Conservation (phyloP, 2,113 vertebrate genomes). For the Dipodomys stephensi region DNA sequence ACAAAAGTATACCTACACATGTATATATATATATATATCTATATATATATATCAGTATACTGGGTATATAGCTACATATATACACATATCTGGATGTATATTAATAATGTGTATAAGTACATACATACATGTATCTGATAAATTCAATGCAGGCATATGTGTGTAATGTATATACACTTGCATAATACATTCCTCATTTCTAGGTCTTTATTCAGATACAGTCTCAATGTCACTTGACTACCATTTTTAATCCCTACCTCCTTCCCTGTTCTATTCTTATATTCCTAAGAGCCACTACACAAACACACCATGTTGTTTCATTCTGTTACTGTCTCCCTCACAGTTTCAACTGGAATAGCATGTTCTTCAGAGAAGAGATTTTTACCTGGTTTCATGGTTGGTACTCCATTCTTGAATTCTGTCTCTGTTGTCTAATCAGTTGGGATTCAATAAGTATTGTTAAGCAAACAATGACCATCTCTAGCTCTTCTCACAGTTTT, state of each 20-base stretch:
- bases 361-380: background rate
- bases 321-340: background rate
- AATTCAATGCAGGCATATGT: background rate
- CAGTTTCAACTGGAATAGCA: background rate
- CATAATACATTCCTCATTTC: background rate
- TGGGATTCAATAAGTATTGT: background rate
- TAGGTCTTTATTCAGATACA: background rate
- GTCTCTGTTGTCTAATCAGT: background rate
- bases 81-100: too few species aligned
- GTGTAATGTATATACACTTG: too few species aligned
- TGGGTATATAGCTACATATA: too few species aligned
- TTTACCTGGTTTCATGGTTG: background rate
- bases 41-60: too few species aligned
- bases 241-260: background rate
- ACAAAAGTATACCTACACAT: too few species aligned
- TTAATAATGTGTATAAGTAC: too few species aligned
- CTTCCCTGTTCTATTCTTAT: background rate
- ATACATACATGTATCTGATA: too few species aligned
- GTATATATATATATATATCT: too few species aligned
- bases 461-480: background rate
- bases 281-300: background rate
- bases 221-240: background rate
- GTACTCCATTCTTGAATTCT: background rate
- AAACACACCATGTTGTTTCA: background rate
- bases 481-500: background rate